These are phyloP conservation scores for Isaurus tuberculatus DNA, from an alignment of 92 coral and sea anemone genomes.

Conservation along the genomic window DNA sequence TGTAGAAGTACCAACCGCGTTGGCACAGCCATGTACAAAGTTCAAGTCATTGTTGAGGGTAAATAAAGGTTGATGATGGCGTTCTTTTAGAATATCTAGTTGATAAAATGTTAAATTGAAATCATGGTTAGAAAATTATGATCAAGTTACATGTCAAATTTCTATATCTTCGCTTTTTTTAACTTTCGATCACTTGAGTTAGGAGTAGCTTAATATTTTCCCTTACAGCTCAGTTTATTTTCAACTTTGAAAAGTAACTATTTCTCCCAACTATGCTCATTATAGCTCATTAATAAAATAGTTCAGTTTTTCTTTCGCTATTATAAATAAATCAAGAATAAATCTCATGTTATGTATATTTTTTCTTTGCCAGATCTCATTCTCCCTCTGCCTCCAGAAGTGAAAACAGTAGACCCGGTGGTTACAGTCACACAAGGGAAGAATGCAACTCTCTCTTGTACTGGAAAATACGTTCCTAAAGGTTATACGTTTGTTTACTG, in stretches of 20 bases:
- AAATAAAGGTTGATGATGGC: neutral
- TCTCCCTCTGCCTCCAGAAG: slow-evolving; percentile 34
- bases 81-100: neutral
- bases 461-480: slow-evolving; percentile 26
- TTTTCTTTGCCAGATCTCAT: neutral
- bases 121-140: too few relatives aligned
- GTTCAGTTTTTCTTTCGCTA: too few relatives aligned
- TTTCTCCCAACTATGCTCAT: too few relatives aligned
- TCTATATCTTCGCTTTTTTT: too few relatives aligned
- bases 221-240: too few relatives aligned
- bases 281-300: too few relatives aligned
- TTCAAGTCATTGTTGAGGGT: slow-evolving; percentile 18
- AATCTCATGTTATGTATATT: neutral
- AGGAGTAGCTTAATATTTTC: too few relatives aligned
- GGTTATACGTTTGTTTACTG: slow-evolving; percentile 30
- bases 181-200: too few relatives aligned
- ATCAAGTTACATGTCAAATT: too few relatives aligned
- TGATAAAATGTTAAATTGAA: too few relatives aligned
- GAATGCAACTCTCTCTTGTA: slow-evolving; percentile 18
- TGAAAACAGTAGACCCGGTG: slow-evolving; percentile 5
- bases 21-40: slow-evolving; percentile 21
- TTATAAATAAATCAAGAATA: too few relatives aligned
- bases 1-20: slow-evolving; percentile 32
- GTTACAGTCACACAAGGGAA: slow-evolving; percentile 17
- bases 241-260: too few relatives aligned